Evolutionary conservation across 2,113 vertebrate species (phyloP).

Genomic region (Emydocephalus ijimae): DNA sequence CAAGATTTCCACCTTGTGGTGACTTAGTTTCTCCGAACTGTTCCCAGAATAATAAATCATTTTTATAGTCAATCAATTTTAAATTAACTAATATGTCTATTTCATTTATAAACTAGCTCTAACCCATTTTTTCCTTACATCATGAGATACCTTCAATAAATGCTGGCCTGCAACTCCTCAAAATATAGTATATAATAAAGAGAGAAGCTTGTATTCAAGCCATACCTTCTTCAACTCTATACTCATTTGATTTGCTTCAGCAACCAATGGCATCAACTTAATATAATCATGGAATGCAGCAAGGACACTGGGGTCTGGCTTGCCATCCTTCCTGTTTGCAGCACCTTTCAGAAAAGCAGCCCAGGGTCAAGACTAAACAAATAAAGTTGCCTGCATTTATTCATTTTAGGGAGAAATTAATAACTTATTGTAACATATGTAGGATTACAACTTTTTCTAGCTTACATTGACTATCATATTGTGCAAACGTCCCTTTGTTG

Average conservation of each 20-base stretch:
- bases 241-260: slow-evolving; percentile 88
- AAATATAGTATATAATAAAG: neutral
- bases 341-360: slow-evolving; percentile 48
- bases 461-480: neutral
- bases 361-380: neutral
- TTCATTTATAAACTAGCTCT: neutral
- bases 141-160: neutral
- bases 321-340: slow-evolving; percentile 45
- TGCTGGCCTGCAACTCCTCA: neutral
- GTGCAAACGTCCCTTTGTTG: neutral
- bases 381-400: too few relatives aligned
- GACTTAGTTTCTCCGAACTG: neutral
- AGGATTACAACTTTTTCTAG: neutral
- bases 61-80: neutral
- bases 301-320: slow-evolving; percentile 77
- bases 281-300: slow-evolving; percentile 85
- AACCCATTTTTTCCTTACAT: neutral
- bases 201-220: neutral
- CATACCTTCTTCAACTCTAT: slow-evolving; percentile 82
- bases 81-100: neutral
- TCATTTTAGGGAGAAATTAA: neutral
- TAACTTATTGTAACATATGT: neutral
- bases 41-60: neutral
- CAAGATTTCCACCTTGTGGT: neutral
- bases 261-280: slow-evolving; percentile 82